phyloP scores from a whole-genome alignment of 2,113 vertebrate species.

The Trogon surrucura region DNA sequence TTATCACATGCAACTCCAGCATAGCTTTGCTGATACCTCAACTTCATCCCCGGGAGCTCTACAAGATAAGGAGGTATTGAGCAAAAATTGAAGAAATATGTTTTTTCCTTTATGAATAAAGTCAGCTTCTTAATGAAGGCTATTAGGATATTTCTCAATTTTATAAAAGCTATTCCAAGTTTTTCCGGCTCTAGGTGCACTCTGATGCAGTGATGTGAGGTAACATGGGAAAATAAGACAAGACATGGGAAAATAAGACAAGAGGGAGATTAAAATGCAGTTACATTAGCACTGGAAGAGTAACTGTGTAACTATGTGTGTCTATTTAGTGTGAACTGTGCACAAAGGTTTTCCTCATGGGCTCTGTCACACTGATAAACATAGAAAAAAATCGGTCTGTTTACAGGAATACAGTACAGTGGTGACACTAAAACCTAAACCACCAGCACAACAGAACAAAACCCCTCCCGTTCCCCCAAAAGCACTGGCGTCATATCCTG shows the following conservation, averaged over 20 bases:
- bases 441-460: background rate
- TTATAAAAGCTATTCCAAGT: background rate
- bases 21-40: background rate
- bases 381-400: background rate
- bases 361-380: background rate
- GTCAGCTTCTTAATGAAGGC: background rate
- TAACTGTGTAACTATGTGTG: fast-evolving
- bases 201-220: background rate
- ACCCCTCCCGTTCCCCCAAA: background rate
- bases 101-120: background rate
- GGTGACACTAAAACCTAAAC: background rate
- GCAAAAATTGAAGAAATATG: background rate
- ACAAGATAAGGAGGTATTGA: background rate
- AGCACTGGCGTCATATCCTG: background rate
- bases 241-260: background rate
- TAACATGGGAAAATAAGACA: background rate
- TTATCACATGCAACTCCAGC: background rate
- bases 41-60: background rate
- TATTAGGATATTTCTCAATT: background rate
- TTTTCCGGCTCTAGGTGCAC: background rate
- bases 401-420: background rate
- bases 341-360: background rate
- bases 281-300: background rate
- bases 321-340: background rate
- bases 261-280: background rate